Base-by-base conservation (phyloP, 2,888 invertebrate genomes). In the Phortica magna region DNA sequence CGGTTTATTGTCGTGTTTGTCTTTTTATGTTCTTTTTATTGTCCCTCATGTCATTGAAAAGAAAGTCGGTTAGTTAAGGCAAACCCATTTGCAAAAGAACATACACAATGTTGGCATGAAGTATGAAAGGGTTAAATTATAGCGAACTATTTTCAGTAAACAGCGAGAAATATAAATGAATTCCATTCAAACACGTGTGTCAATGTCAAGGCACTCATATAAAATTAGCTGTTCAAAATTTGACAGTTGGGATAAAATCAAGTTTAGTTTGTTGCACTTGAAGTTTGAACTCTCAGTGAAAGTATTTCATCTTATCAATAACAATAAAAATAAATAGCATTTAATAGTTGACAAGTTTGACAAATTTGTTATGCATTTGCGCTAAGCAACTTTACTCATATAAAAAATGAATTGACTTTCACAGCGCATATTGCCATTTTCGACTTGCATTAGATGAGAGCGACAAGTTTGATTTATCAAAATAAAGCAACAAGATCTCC, bases 381-480 rank as follows among this genome's bases (percentile, higher is more conserved):
- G 39, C 67, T 7, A 67, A 42, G 14, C 14, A 41, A 67, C 12
- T 67, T 12, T 14, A 31, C 41, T 31, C 17, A 81, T 78, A 87
- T 82, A 80, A 85, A 85, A 87, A 83, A 81, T 80, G 80, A 87
- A 85, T 77, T 86, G 81, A 85, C 84, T 86, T 84, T 83, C 81
- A 84, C 81, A 75, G 74, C 72, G 76, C 53, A 74, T 68, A 74
- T 76, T 31, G 42, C 70, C 10, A 74, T 76, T 61, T 76, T 75
- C 12, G 65, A 9, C 39, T 65, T 65, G 65, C 65, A 48, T 12
- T 65, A 41, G 67, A 67, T 67, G 42, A 42, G 42, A 67, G 42
- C 42, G 39, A 17, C 67, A 41, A 39, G 31, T 17, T 9, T 67
- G 42, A 41, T 67, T 67, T 42, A 67, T 41, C 41, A 67, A 67